Base-by-base conservation (phyloP, 2,113 vertebrate species). In the Microtus montanus region DNA sequence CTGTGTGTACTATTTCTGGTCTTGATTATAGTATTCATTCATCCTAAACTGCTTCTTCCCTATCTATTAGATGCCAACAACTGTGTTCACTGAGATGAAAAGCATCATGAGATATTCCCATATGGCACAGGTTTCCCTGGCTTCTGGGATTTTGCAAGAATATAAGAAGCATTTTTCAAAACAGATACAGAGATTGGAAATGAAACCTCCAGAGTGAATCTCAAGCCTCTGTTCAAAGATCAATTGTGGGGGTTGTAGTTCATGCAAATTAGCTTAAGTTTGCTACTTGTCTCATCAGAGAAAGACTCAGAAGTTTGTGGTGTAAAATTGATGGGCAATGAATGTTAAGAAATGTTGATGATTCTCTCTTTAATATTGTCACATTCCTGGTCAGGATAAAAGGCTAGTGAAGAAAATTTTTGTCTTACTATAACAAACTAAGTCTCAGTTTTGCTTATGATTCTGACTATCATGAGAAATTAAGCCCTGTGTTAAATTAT, bases 391-490 rank as follows among this genome's bases (percentile, higher is more conserved):
- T 10, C 7, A 71, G 75, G 13, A 2, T 78, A 47, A 90, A 96
- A 96, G 49, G n/a, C 20, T 84, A 38, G 5, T 0, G 63, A 38
- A 80, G 38, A 15, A 66, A 58, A 66, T 2, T 35, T 93, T 83
- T n/a, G 28, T 93, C 2, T 47, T n/a, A 4, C 44, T 97, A 84
- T 94, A 92, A 71, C 75, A 38, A 44, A 86, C 3, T 71, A 9
- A 17, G 44, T 28, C 58, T 87, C 28, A 14, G 3, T 82, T 95
- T 95, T 94, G 17, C 70, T 91, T 90, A 30, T 95, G 96, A 92
- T 94, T 87, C 17, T 35, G 84, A 68, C 85, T 94, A 90, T 94
- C 92, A 93, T 92, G n/a, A 33, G 83, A 74, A 94, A 0, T 14
- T 11, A 0, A 0, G 74, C 6, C 83, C 94, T 61, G 85, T 26